Conservation (phyloP, 2,797 vertebrate genomes). For the Hydrocynus forskahlii region DNA sequence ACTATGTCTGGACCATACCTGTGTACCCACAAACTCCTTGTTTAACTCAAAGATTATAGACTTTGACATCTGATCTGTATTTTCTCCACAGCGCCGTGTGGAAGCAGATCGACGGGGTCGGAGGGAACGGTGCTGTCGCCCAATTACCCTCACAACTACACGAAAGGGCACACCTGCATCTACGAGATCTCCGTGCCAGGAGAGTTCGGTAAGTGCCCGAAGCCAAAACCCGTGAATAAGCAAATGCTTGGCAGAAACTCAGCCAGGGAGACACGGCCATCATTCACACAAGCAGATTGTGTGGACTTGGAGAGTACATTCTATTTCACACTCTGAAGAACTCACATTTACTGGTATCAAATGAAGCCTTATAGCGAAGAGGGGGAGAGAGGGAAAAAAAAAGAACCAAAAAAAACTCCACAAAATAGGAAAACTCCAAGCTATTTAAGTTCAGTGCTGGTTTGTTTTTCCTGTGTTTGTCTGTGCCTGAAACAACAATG, state of each 20-base stretch:
- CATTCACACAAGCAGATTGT: constrained; percentile 9
- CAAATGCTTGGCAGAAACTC: background rate
- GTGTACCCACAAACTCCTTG: too few species aligned
- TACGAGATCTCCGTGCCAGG: constrained; percentile 94
- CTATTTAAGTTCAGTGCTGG: background rate
- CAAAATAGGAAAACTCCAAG: constrained; percentile 21
- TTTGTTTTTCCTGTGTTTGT: background rate
- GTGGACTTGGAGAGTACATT: background rate
- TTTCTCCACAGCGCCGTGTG: constrained; percentile 87
- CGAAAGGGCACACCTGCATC: constrained; percentile 89
- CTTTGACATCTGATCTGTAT: background rate
- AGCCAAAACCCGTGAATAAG: background rate
- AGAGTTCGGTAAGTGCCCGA: constrained; percentile 90
- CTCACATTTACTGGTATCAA: constrained; percentile 17
- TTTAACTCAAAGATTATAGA: too few species aligned
- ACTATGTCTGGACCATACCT: too few species aligned
- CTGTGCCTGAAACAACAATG: background rate
- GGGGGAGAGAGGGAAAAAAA: background rate
- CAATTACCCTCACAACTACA: constrained; percentile 97
- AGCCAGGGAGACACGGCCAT: background rate
- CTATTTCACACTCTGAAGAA: constrained; percentile 43
- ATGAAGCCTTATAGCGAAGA: constrained; percentile 15
- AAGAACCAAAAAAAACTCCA: background rate
- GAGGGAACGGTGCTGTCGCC: constrained; percentile 96
- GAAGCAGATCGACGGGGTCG: constrained; percentile 91